Evolutionary conservation across 2,797 vertebrate species (phyloP).

Genomic region (Micromesistius poutassou): DNA sequence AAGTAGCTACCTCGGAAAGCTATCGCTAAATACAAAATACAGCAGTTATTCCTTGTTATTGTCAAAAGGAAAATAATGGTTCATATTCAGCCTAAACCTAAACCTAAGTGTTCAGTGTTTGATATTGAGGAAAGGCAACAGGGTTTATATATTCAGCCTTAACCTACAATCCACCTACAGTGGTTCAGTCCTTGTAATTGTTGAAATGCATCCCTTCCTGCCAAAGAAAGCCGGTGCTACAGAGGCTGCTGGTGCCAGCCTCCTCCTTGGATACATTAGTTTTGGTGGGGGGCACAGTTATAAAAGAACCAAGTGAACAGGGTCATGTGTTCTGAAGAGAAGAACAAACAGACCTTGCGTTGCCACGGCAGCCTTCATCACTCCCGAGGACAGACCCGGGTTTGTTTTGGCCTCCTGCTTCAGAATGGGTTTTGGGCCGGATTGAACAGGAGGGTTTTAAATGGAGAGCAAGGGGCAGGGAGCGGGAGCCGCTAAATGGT

Average conservation of each 20-base stretch:
- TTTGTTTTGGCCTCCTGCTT: conserved; percentile 37
- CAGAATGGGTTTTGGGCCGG: conserved; percentile 23
- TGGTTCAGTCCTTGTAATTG: conserved; percentile 22
- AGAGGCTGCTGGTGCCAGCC: conserved; percentile 42
- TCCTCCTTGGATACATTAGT: conserved; percentile 59
- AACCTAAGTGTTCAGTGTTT: too few relatives aligned
- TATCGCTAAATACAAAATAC: too few relatives aligned
- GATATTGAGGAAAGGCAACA: too few relatives aligned
- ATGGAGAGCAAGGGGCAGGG: background rate
- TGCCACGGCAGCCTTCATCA: conserved; percentile 54
- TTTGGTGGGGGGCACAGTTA: conserved; percentile 56
- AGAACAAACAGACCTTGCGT: conserved; percentile 58
- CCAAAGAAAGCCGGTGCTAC: conserved; percentile 19
- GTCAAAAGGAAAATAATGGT: background rate
- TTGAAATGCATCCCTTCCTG: conserved; percentile 27
- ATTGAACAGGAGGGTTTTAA: conserved; percentile 2
- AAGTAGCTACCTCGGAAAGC: too few relatives aligned
- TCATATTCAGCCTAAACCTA: background rate
- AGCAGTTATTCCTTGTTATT: background rate
- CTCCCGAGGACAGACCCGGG: conserved; percentile 47
- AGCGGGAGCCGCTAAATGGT: background rate
- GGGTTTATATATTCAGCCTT: background rate
- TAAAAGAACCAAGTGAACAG: conserved; percentile 51
- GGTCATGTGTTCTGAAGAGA: conserved; percentile 52
- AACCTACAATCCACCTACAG: conserved; percentile 12